Evolutionary conservation across 2,113 vertebrate species (phyloP), one percentile per base, ranked within the genome.

Genomic region (Cinclus mexicanus): DNA sequence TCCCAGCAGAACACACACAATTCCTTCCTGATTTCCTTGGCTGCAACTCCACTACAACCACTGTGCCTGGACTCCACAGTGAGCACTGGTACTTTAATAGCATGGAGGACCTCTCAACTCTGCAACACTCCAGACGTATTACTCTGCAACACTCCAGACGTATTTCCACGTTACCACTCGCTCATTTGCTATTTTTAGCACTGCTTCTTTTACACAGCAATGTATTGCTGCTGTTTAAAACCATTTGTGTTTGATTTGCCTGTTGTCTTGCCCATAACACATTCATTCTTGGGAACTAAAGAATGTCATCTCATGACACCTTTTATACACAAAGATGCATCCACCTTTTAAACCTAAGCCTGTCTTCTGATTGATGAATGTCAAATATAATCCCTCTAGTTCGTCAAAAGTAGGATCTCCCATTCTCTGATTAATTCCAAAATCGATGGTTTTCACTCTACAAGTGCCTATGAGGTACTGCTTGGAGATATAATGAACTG

Each of bases 1-100:
- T 88, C 91, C 24, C 37, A 93, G 96, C 76, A 83, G 93, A 96
- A 72, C 20, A 72, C 59, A 89, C n/a, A n/a, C 65, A 87, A 78
- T 69, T 83, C 24, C 65, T 47, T 65, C 67, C 26, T 0, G 0
- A 23, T 55, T 92, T 72, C 55, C 33, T 55, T 14, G 41, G 31
- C 52, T 44, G 50, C 10, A 77, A 5, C 22, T 75, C 42, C 2
- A 2, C 17, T 31, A 15, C 39, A 81, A n/a, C 19, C 59, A 50
- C 52, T 21, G n/a, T 29, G 35, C n/a, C 46, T 39, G 28, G 72
- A 46, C 41, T 6, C 22, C 49, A n/a, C 22, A 1, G 5, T 1
- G 2, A 82, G 59, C 37, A 35, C 2, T 11, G n/a, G 31, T n/a
- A 28, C 63, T 85, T 59, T 1, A 56, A 18, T 1, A 52, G 55